A percentile compares a stretch with the other conserved stretches of the same genome.
Conservation (phyloP, 1,140 invertebrate genomes). For the Drosophila punjabiensis region DNA sequence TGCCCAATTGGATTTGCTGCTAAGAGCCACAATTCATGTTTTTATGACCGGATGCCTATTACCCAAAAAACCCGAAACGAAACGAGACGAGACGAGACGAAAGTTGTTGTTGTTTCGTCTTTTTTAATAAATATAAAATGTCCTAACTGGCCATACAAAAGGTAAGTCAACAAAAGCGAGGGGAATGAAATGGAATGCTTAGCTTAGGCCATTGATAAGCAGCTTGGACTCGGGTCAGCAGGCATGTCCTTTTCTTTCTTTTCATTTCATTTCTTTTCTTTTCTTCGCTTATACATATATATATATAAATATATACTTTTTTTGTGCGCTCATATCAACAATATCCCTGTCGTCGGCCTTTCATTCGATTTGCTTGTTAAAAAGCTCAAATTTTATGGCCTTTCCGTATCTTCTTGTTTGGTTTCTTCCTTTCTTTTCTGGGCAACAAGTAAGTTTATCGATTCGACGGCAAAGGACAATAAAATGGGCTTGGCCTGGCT, state of each 20-base stretch:
- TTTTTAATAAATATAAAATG: slow-evolving; percentile 83
- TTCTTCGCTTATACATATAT: slow-evolving; percentile 21
- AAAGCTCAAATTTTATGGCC: slow-evolving; percentile 83
- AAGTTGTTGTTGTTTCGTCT: slow-evolving; percentile 26
- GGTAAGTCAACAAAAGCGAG: slow-evolving; percentile 63
- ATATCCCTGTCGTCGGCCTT: slow-evolving; percentile 64
- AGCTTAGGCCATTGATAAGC: slow-evolving; percentile 68
- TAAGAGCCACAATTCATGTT: slow-evolving; percentile 83
- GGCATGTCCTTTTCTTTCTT: slow-evolving; percentile 46
- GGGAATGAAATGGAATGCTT: slow-evolving; percentile 53
- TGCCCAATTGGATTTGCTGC: slow-evolving; percentile 84
- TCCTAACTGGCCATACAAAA: slow-evolving; percentile 57
- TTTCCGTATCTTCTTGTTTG: slow-evolving; percentile 42
- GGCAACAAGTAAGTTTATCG: slow-evolving; percentile 77
- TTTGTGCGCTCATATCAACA: slow-evolving; percentile 51
- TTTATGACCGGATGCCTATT: slow-evolving; percentile 83
- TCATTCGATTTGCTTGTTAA: slow-evolving; percentile 82
- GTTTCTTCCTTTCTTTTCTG: slow-evolving; percentile 19
- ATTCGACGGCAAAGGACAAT: slow-evolving; percentile 47
- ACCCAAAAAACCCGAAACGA: slow-evolving; percentile 37
- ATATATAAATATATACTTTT: background rate
- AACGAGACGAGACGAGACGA: slow-evolving; percentile 4
- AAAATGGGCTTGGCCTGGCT: slow-evolving; percentile 21
- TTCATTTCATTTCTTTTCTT: slow-evolving; percentile 45
- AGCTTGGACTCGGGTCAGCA: slow-evolving; percentile 60